These are phyloP conservation scores for Lophura nycthemera DNA, from an alignment of 2,113 vertebrate genomes.

Conservation along the genomic window DNA sequence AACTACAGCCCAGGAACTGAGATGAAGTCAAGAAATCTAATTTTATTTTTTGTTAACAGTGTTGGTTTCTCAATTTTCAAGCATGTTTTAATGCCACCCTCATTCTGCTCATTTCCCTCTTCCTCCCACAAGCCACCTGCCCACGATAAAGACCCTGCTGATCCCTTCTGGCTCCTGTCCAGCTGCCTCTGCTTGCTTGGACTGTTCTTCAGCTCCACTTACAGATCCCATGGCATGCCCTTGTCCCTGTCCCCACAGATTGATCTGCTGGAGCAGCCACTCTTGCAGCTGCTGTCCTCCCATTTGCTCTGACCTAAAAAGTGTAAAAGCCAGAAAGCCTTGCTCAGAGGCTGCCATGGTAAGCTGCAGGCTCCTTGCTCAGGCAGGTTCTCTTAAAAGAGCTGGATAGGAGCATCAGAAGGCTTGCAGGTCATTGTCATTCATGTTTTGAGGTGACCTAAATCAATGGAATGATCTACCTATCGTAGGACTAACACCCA, in stretches of 20 bases:
- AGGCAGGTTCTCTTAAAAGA: slow-evolving; percentile 1
- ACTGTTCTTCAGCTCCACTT: neutral
- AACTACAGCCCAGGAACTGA: neutral
- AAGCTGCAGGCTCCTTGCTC: neutral
- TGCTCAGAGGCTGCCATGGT: neutral
- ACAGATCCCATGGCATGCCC: neutral
- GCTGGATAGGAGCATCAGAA: slow-evolving; percentile 38
- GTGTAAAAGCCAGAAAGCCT: neutral
- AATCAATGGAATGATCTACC: slow-evolving; percentile 18
- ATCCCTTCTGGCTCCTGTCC: neutral
- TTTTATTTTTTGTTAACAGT: neutral
- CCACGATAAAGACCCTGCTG: neutral
- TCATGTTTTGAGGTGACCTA: slow-evolving; percentile 38
- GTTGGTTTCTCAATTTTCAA: neutral
- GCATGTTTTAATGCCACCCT: neutral
- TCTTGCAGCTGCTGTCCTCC: neutral
- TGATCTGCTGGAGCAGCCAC: neutral
- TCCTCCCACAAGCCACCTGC: neutral
- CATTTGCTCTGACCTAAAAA: neutral
- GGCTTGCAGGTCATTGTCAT: neutral
- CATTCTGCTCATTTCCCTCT: neutral
- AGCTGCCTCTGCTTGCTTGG: neutral
- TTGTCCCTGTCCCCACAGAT: neutral
- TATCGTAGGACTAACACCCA: slow-evolving; percentile 46
- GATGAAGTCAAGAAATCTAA: neutral